phyloP scores from a whole-genome alignment of 2,797 vertebrate genomes.

The Macroramphosus scolopax region DNA sequence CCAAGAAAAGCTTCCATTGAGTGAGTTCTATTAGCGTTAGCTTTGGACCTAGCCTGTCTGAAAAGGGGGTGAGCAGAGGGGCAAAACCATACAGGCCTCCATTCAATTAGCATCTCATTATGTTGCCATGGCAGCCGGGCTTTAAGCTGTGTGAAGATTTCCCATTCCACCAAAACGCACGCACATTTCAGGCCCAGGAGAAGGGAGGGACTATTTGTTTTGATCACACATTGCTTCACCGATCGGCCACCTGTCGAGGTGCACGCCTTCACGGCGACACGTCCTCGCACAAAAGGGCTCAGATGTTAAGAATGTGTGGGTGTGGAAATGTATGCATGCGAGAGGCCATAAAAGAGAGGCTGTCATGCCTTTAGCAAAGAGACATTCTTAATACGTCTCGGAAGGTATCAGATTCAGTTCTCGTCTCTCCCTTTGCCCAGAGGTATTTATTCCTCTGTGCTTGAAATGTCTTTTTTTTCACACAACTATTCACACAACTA shows the following conservation, averaged over 20 bases:
- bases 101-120: conserved; percentile 82
- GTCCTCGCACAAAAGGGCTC: too few relatives aligned
- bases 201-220: conserved; percentile 46
- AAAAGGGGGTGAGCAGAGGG: conserved; percentile 41
- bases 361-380: not conserved
- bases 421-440: not conserved
- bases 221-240: too few relatives aligned
- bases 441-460: conserved; percentile 9
- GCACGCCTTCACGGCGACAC: conserved; percentile 8
- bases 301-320: too few relatives aligned
- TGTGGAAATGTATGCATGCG: conserved; percentile 1
- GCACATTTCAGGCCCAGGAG: conserved; percentile 9
- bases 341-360: not conserved
- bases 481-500: not conserved
- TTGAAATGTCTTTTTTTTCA: conserved; percentile 7
- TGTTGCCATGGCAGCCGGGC: conserved; percentile 71
- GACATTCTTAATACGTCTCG: conserved; percentile 13
- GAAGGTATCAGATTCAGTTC: too few relatives aligned
- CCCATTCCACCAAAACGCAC: conserved; percentile 39
- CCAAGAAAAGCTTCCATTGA: conserved; percentile 58
- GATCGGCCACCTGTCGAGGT: too few relatives aligned
- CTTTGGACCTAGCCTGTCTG: conserved; percentile 56
- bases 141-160: conserved; percentile 61
- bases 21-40: conserved; percentile 66
- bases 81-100: conserved; percentile 66